Conservation (phyloP, 2,797 vertebrate genomes). For the Euthynnus affinis region DNA sequence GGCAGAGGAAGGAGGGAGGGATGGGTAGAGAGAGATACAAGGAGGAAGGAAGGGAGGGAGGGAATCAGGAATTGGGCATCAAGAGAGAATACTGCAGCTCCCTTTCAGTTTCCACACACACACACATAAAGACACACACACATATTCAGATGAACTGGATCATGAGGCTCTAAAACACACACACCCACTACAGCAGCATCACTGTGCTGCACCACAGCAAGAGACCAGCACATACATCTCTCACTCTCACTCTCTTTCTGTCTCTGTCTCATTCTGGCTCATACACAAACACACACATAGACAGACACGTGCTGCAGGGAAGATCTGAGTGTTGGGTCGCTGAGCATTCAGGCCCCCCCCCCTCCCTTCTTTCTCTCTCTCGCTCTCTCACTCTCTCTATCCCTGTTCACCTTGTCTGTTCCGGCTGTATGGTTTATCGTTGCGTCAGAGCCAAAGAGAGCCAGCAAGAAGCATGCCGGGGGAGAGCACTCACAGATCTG, state of each 20-base stretch:
- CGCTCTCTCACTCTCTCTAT: constrained; percentile 60
- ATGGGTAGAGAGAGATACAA: constrained; percentile 37
- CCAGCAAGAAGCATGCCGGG: constrained; percentile 83
- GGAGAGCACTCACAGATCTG: constrained; percentile 82
- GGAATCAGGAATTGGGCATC: constrained; percentile 70
- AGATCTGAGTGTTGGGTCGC: constrained; percentile 74
- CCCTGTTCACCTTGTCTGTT: constrained; percentile 78
- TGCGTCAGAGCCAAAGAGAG: constrained; percentile 79
- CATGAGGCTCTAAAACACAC: constrained; percentile 69
- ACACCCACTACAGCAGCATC: constrained; percentile 76
- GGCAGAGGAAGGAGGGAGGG: constrained; percentile 11
- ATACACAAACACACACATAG: constrained; percentile 53
- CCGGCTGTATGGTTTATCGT: constrained; percentile 78
- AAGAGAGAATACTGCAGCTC: constrained; percentile 78
- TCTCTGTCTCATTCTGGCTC: constrained; percentile 48
- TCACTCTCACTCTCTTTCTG: constrained; percentile 46
- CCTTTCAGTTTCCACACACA: constrained; percentile 50
- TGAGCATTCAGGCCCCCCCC: constrained; percentile 66
- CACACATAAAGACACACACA: constrained; percentile 24
- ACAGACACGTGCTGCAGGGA: constrained; percentile 78
- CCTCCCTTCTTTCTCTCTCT: constrained; percentile 28
- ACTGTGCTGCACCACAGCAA: constrained; percentile 74
- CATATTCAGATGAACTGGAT: constrained; percentile 62
- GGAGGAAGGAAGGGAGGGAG: constrained; percentile 44
- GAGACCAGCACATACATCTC: constrained; percentile 47